A percentile compares a stretch with the other conserved stretches of the same genome.
phyloP scores from a whole-genome alignment of 2,888 invertebrate species.

The Notodromas monacha region DNA sequence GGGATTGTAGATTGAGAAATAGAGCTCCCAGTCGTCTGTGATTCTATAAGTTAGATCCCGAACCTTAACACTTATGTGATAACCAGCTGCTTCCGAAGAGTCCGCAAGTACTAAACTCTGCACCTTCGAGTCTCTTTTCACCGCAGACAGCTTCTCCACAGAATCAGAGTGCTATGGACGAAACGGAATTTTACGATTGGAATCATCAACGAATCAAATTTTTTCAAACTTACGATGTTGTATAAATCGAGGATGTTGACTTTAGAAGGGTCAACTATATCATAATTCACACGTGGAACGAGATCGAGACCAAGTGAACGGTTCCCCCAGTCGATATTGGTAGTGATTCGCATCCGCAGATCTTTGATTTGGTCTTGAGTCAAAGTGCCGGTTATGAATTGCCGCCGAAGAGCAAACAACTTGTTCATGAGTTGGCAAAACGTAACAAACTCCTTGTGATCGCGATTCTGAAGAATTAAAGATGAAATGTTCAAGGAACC shows the following conservation, averaged over 20 bases:
- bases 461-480: slow-evolving; percentile 29
- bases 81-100: too few species aligned
- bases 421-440: slow-evolving; percentile 66
- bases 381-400: slow-evolving; percentile 50
- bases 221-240: slow-evolving; percentile 38
- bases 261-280: slow-evolving; percentile 59
- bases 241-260: slow-evolving; percentile 64
- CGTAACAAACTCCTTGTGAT: slow-evolving; percentile 47
- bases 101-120: too few species aligned
- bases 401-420: slow-evolving; percentile 46
- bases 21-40: slow-evolving; percentile 55
- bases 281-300: slow-evolving; percentile 57
- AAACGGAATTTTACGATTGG: too few species aligned
- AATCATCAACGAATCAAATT: too few species aligned
- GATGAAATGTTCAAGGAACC: not conserved
- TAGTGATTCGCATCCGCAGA: slow-evolving; percentile 47
- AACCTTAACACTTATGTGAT: slow-evolving; percentile 45
- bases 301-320: slow-evolving; percentile 64
- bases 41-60: slow-evolving; percentile 57
- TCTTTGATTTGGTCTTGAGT: slow-evolving; percentile 70
- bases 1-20: slow-evolving; percentile 53
- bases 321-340: slow-evolving; percentile 85
- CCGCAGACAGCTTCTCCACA: too few species aligned
- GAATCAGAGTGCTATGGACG: too few species aligned
- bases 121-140: too few species aligned